Conservation (phyloP, 64 coral and sea anemone genomes). For the Pachyseris speciosa region DNA sequence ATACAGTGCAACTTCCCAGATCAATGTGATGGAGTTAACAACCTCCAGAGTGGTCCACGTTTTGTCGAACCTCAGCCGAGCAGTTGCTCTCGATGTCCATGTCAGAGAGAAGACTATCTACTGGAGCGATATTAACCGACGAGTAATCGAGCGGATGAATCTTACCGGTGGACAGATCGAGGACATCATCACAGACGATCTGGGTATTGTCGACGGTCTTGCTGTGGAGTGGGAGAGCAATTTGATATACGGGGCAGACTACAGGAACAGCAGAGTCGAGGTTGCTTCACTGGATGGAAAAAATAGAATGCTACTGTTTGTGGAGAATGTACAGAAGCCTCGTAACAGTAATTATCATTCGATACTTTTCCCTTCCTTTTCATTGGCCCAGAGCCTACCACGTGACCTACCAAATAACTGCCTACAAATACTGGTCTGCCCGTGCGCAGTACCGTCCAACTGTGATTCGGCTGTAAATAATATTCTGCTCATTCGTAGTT, state of each 20-base stretch:
- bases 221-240: conserved; percentile 76
- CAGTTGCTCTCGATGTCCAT: conserved; percentile 75
- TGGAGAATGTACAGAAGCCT: conserved; percentile 4
- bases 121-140: conserved; percentile 61
- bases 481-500: too few species aligned
- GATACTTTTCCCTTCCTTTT: too few species aligned
- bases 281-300: conserved; percentile 59
- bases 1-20: background rate
- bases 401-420: too few species aligned
- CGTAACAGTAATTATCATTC: too few species aligned
- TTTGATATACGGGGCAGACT: conserved; percentile 81
- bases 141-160: conserved; percentile 50
- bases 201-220: conserved; percentile 62
- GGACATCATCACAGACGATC: conserved; percentile 18
- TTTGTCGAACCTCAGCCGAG: background rate
- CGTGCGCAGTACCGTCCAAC: too few species aligned
- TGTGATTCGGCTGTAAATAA: too few species aligned
- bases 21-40: conserved; percentile 2
- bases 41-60: background rate
- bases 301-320: conserved; percentile 33
- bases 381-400: too few species aligned
- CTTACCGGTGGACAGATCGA: conserved; percentile 24
- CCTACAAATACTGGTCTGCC: too few species aligned
- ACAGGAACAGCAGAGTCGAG: conserved; percentile 39
- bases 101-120: conserved; percentile 48